Base-by-base conservation (phyloP, 1,140 invertebrate species). In the Cotesia typhae region DNA sequence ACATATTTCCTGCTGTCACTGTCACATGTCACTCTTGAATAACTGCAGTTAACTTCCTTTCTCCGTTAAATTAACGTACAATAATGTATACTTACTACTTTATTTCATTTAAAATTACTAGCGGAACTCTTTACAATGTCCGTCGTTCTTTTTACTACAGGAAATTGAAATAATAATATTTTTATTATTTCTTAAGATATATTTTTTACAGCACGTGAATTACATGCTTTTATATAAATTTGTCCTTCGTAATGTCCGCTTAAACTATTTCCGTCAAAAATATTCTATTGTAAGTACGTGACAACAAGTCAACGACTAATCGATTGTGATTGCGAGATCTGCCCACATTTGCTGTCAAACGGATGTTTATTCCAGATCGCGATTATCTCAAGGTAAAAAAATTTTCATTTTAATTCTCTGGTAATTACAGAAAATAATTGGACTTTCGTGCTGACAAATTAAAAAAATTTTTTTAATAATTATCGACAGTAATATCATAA, bases 181-280 rank as follows among this genome's bases (percentile, higher is more conserved):
- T 37, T 17, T 47, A 51, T 9, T 36, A 17, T 51, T 65, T 65
- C 6, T 51, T 37, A 20, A 51, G 7, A n/a, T 28, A 20, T 20
- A 2, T 7, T 36, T 20, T n/a, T 4, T 64, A 14, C 12, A 5
- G 5, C n/a, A 14, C 53, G 17, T 59, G 17, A 4, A 17, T 51
- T 51, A 20, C 14, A 2, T 51, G 9, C 20, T n/a, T 53, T 9
- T 53, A 51, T 55, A 67, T 28, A 36, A n/a, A 36, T 36, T 57
- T 53, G 70, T 71, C 70, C 70, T 71, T 71, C 61, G 52, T 64
- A 65, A 47, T 37, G 52, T 71, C 70, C 70, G 70, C 36, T 53
- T 59, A 65, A 38, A 59, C 70, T 63, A 64, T 71, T 71, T 71
- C 70, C 70, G 61, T 63, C 65, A 71, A 47, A 9, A 47, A 71